Evolutionary conservation across 2,113 vertebrate species (phyloP), one percentile per base, ranked within the genome.

Genomic region (Cygnus buccinator): DNA sequence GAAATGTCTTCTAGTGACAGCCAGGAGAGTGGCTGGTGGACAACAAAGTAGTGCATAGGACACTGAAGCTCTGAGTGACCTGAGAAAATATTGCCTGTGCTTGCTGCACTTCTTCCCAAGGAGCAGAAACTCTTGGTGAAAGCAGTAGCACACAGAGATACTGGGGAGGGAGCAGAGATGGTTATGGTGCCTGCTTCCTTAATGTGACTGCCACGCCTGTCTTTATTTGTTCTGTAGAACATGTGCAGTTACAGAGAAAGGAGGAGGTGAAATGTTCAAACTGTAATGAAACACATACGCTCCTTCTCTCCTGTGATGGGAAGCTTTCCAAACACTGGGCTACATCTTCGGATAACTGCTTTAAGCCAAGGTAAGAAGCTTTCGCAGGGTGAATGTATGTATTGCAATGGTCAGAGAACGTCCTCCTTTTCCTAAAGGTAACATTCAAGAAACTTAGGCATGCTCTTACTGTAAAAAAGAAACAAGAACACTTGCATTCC

Each of bases 121-220:
- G 44, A 80, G 25, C 12, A 48, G 43, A 76, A 88, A 23, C 33
- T 93, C 43, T 23, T 52, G 58, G 25, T 57, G 83, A 54, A 72
- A 75, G 55, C 67, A 31, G 15, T n/a, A 82, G 61, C 72, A 52
- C 29, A 6, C 10, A 11, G 55, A 84, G 31, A 22, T 20, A 11
- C 17, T 28, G 37, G 44, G 58, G 57, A 70, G 50, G 54, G n/a
- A 18, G 20, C 48, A 0, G 0, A 68, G 58, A 18, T 35, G 70
- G 22, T 61, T 59, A 13, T 46, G 48, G 33, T 62, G 41, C 28
- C 50, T 3, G 4, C 43, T 89, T 35, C 71, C 58, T 19, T 22
- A 58, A 20, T 0, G 0, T 78, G 37, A 71, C 35, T 0, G 0
- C 35, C 0, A 0, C 43, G 58, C 21, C 48, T 80, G 29, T 57